Percentiles rank a stretch among this genome's conserved stretches.
phyloP scores from a whole-genome alignment of 2,888 invertebrate species.

The Noctuana brunneofusca region DNA sequence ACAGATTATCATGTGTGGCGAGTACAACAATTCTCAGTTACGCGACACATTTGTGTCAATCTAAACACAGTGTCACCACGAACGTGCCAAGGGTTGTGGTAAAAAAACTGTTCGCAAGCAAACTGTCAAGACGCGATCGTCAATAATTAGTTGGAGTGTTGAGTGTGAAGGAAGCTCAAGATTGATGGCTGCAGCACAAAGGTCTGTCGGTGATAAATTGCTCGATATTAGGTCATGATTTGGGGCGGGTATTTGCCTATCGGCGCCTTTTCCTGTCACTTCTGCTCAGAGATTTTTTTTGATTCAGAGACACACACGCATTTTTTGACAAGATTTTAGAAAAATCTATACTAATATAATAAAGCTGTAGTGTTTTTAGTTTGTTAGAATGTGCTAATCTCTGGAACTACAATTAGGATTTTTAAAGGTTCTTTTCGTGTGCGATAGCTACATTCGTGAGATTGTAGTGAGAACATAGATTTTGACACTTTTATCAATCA shows the following conservation, averaged over 20 bases:
- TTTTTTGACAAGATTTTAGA: too few relatives aligned
- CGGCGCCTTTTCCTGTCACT: constrained; percentile 46
- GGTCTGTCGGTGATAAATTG: constrained; percentile 81
- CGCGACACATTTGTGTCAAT: neutral
- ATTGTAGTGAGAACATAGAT: too few relatives aligned
- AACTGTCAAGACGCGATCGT: constrained; percentile 71
- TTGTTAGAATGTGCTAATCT: too few relatives aligned
- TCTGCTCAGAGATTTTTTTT: constrained; percentile 40
- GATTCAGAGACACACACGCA: too few relatives aligned
- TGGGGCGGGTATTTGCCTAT: constrained; percentile 77
- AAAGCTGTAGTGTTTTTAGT: too few relatives aligned
- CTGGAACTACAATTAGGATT: too few relatives aligned
- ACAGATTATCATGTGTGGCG: too few relatives aligned
- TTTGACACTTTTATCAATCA: neutral
- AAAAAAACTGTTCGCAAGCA: constrained; percentile 64
- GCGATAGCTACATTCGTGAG: too few relatives aligned
- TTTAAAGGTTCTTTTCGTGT: too few relatives aligned
- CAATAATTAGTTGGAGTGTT: constrained; percentile 79
- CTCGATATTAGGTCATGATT: constrained; percentile 80
- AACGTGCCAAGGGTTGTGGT: constrained; percentile 43
- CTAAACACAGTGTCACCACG: neutral
- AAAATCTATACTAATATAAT: too few relatives aligned
- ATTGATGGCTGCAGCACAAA: constrained; percentile 76
- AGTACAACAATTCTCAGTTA: too few relatives aligned
- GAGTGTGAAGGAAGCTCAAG: constrained; percentile 73